Conservation (phyloP, 37 sponge, comb jelly and placozoan genomes). For the Mnemiopsis leidyi region DNA sequence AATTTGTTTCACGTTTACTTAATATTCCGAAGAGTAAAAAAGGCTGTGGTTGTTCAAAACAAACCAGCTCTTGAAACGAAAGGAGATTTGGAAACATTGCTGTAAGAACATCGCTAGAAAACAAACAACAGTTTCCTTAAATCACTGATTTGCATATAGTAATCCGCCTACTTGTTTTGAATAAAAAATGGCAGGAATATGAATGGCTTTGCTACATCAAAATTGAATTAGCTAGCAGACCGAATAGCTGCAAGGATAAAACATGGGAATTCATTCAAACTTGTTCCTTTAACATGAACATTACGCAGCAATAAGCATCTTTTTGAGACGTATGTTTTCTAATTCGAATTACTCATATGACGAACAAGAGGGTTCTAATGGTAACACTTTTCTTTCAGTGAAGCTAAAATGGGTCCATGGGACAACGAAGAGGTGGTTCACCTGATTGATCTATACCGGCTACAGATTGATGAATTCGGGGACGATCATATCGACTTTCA, state of each 20-base stretch:
- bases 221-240: neutral
- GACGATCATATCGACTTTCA: slow-evolving; percentile 61
- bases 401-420: slow-evolving; percentile 65
- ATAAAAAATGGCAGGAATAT: too few species aligned
- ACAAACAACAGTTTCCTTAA: neutral
- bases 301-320: too few species aligned
- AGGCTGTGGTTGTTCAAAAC: slow-evolving; percentile 18
- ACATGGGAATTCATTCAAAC: too few species aligned
- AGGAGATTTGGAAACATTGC: neutral
- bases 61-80: neutral
- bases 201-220: too few species aligned
- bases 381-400: neutral
- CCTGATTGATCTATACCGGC: slow-evolving; percentile 10
- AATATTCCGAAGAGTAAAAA: slow-evolving; percentile 12
- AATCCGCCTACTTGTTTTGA: too few species aligned
- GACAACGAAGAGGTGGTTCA: slow-evolving; percentile 46
- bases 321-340: too few species aligned
- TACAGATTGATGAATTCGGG: slow-evolving; percentile 58
- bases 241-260: neutral
- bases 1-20: neutral
- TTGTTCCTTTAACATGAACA: too few species aligned
- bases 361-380: too few species aligned
- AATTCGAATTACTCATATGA: too few species aligned
- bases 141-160: too few species aligned
- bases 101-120: neutral